Evolutionary conservation across 2,888 invertebrate species (phyloP).

Genomic region (Epinotia demarniana): DNA sequence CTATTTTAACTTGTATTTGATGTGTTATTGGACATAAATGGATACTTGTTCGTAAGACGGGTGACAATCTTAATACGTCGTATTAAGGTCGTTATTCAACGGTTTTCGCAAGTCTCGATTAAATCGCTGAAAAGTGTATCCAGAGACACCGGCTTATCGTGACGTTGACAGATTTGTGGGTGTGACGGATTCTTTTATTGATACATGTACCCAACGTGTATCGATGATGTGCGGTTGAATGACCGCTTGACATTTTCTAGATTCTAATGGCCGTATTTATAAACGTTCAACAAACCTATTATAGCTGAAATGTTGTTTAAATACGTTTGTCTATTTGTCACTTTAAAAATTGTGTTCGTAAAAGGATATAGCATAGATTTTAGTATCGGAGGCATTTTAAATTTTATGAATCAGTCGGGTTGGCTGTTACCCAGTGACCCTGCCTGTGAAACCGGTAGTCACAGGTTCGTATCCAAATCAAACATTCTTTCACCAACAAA

Average conservation of each 20-base stretch:
- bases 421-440: too few relatives aligned
- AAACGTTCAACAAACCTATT: too few relatives aligned
- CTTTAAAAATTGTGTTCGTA: too few relatives aligned
- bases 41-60: neutral
- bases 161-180: constrained; percentile 49
- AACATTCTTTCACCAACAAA: too few relatives aligned
- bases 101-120: neutral
- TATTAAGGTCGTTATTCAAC: neutral
- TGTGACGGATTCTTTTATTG: constrained; percentile 32
- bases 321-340: too few relatives aligned
- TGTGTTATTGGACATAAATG: neutral
- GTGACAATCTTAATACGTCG: neutral
- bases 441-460: too few relatives aligned
- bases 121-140: constrained; percentile 12
- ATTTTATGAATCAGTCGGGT: too few relatives aligned
- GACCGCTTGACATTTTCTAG: neutral
- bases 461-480: too few relatives aligned
- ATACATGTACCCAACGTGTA: neutral
- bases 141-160: constrained; percentile 45
- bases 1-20: too few relatives aligned
- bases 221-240: neutral
- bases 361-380: too few relatives aligned
- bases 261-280: neutral
- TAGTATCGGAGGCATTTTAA: too few relatives aligned
- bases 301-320: too few relatives aligned